These are phyloP conservation scores for Drosophila bifasciata DNA, from an alignment of 1,140 invertebrate genomes.

Conservation along the genomic window DNA sequence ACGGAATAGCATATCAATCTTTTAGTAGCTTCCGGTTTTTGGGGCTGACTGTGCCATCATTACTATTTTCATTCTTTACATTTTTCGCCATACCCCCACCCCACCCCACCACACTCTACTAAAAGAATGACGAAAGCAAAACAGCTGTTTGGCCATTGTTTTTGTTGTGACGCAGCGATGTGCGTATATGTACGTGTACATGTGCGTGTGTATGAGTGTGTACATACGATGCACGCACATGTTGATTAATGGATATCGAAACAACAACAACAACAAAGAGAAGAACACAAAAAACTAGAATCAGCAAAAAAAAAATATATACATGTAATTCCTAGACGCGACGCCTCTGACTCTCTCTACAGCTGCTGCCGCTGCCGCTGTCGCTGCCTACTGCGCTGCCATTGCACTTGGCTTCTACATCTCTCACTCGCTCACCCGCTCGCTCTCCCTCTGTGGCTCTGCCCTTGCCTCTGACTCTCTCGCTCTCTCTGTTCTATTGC, in stretches of 20 bases:
- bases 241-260: constrained; percentile 53
- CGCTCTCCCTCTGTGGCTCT: constrained; percentile 21
- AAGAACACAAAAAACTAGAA: constrained; percentile 13
- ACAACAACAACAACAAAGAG: constrained; percentile 39
- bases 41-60: background rate
- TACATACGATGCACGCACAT: constrained; percentile 29
- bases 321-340: constrained; percentile 13
- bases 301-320: background rate
- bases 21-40: constrained; percentile 2
- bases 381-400: constrained; percentile 14
- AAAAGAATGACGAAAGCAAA: constrained; percentile 52
- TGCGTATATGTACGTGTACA: too few species aligned
- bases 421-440: constrained; percentile 6
- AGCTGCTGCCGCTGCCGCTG: background rate
- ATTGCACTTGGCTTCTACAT: constrained; percentile 32
- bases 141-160: constrained; percentile 40
- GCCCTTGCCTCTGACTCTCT: constrained; percentile 25
- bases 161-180: constrained; percentile 3
- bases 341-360: constrained; percentile 16
- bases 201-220: background rate
- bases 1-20: background rate
- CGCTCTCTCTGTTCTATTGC: constrained; percentile 48
- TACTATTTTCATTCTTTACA: constrained; percentile 8
- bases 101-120: too few species aligned
- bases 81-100: constrained; percentile 1